These are phyloP conservation scores for Cylindroiulus punctatus DNA, from an alignment of 2,888 invertebrate genomes.

Conservation along the genomic window DNA sequence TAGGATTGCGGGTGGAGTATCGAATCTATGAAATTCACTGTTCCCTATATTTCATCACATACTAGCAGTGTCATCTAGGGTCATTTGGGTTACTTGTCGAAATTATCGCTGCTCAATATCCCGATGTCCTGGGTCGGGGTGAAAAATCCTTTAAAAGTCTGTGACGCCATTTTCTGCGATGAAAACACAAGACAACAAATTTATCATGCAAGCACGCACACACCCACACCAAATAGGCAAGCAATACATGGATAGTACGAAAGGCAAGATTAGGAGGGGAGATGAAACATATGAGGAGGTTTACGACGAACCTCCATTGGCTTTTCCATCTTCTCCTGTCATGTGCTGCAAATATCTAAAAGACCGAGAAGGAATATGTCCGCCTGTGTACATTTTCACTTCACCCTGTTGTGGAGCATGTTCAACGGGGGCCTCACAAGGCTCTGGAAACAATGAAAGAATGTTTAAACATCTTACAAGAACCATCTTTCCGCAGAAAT, in stretches of 20 bases:
- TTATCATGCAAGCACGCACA: slow-evolving; percentile 42
- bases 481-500: no score
- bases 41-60: neutral
- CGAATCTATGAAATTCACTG: slow-evolving; percentile 7
- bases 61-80: neutral
- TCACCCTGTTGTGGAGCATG: slow-evolving; percentile 52
- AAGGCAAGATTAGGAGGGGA: neutral
- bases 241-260: slow-evolving; percentile 37
- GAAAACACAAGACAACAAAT: slow-evolving; percentile 48
- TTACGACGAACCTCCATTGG: slow-evolving; percentile 55
- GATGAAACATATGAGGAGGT: neutral
- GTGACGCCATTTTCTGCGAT: slow-evolving; percentile 56
- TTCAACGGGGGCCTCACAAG: slow-evolving; percentile 18
- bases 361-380: slow-evolving; percentile 82
- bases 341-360: slow-evolving; percentile 83
- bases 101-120: neutral
- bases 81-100: neutral
- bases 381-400: slow-evolving; percentile 67
- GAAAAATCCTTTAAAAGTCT: slow-evolving; percentile 53
- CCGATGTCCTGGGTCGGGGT: neutral
- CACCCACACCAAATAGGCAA: slow-evolving; percentile 23
- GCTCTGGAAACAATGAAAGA: slow-evolving; percentile 44
- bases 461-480: neutral
- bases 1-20: neutral
- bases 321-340: slow-evolving; percentile 72